Evolutionary conservation across 2,888 invertebrate species (phyloP), one percentile per base, ranked within the genome.

Genomic region (Eupelmus urozonus): DNA sequence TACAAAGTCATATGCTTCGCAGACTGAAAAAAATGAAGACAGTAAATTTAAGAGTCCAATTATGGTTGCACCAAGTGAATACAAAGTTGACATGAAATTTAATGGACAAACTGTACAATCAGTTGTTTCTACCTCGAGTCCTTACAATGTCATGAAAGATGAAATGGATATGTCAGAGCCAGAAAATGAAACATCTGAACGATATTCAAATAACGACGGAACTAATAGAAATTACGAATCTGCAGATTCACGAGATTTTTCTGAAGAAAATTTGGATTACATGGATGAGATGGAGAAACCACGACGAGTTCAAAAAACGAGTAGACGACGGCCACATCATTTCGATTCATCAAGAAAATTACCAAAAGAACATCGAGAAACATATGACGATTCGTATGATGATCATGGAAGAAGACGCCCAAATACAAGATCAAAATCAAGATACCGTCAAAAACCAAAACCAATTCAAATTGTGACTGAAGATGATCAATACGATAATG

Each of bases 361-460:
- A 0, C 86, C 85, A 0, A 90, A 89, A 67, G 89, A 89, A 51
- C 88, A 89, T 80, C 83, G 87, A 2, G 84, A 82, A 2, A 74
- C 78, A 3, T 55, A 80, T 11, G 84, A 83, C 18, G 70, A 78
- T 67, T 0, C 11, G 0, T 70, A 73, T 13, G 75, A 81, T 20
- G 77, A 80, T 65, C 25, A 69, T 29, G 79, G 62, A 71, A 75
- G 45, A 5, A 83, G 83, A 7, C 86, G 84, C 25, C 80, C 83
- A 0, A 81, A 82, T 1, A 84, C 76, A 49, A 81, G 83, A 11
- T 69, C 81, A 1, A 86, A 84, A 42, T 0, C 82, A 0, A 87
- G 85, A 29, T 78, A 84, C 27, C 80, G 83, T 0, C 82, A 84
- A 49, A 83, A 86, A 2, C 78, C 83, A 2, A 84, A 84, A 34